Base-by-base conservation (phyloP, 2,113 vertebrate species). In the Aphelocoma coerulescens region DNA sequence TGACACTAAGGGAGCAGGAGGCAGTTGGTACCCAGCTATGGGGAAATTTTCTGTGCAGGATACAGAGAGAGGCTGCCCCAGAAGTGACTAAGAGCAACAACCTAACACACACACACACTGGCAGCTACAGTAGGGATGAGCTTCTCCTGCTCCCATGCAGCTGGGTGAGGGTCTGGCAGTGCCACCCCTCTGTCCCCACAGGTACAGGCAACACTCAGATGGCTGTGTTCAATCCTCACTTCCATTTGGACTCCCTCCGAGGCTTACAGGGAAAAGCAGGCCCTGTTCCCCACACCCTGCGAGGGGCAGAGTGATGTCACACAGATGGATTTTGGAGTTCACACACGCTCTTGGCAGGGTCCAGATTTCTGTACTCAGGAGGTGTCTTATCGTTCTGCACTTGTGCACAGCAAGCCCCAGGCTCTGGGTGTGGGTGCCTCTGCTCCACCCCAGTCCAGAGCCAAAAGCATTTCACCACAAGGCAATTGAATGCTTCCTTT, bases 381-480 rank as follows among this genome's bases (percentile, higher is more conserved):
- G 93, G 73, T 81, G 62, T 22, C 93, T 95, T 91, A 88, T 92
- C 61, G 0, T 52, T 90, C 85, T 46, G 75, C 78, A 85, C 74
- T 96, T 33, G 81, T 71, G 85, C 78, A 33, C 75, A 80, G 92
- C 6, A 3, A 94, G 96, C 92, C 92, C 88, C 79, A 51, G 95
- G 94, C 80, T 27, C 85, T 92, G 95, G 93, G 94, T 59, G 91
- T 57, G 92, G 79, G 85, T 91, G 90, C 85, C 92, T 95, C 54
- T 1, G 27, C 90, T 87, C 88, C 94, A 89, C 73, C 85, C 88
- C 72, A 84, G 75, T 12, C 3, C 4, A 85, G 65, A 94, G 83
- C 96, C 96, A 97, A 94, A 80, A 78, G 85, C 85, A 72, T 93
- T 92, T 94, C 90, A 96, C 72, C 90, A 96, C 85, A n/a, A 92